Conservation (phyloP, 2,888 invertebrate genomes). For the Elegia similella region DNA sequence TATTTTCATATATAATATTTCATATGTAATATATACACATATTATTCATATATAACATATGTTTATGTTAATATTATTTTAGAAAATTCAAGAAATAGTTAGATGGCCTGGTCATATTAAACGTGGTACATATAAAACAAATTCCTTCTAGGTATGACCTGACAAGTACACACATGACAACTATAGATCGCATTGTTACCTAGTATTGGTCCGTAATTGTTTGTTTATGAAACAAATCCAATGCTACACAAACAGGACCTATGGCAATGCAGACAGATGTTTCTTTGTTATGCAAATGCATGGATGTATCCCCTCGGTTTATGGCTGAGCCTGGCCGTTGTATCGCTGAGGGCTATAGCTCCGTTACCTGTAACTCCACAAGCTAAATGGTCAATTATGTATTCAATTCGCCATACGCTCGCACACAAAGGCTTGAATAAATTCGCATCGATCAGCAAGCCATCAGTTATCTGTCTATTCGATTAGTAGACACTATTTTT, state of each 20-base stretch:
- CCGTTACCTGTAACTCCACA: constrained; percentile 64
- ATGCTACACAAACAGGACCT: constrained; percentile 45
- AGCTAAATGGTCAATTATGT: constrained; percentile 69
- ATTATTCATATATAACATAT: too few relatives aligned
- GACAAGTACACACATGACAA: constrained; percentile 5
- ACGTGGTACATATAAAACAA: too few relatives aligned
- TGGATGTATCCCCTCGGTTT: constrained; percentile 46
- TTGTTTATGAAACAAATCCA: constrained; percentile 44
- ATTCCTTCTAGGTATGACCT: neutral
- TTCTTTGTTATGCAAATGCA: constrained; percentile 68
- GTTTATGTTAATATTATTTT: too few relatives aligned
- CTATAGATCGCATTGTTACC: constrained; percentile 20
- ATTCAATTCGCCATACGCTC: constrained; percentile 39
- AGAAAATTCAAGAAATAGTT: too few relatives aligned
- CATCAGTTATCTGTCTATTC: constrained; percentile 21
- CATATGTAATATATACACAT: too few relatives aligned
- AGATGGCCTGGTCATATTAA: too few relatives aligned
- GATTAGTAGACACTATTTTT: too few relatives aligned
- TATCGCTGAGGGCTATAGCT: constrained; percentile 62
- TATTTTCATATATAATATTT: too few relatives aligned
- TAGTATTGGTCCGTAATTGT: constrained; percentile 21
- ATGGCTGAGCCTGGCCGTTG: constrained; percentile 42
- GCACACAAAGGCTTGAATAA: constrained; percentile 44
- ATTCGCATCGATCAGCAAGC: constrained; percentile 34
- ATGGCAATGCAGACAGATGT: constrained; percentile 45